Evolutionary conservation across 2,888 invertebrate species (phyloP).

Genomic region (Melipona bicolor): DNA sequence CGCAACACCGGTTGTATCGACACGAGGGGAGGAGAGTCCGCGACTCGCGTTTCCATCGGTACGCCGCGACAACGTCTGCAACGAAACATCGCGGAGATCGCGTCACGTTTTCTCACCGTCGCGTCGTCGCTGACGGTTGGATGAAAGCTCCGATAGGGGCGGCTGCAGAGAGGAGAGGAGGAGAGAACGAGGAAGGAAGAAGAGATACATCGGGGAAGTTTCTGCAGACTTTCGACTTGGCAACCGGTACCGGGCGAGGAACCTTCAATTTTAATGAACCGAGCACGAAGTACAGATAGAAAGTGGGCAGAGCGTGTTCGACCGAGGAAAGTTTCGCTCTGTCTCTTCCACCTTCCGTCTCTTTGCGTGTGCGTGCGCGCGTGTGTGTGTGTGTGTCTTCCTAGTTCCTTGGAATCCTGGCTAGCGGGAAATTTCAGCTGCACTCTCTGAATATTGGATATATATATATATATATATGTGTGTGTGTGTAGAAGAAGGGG

Average conservation of each 20-base stretch:
- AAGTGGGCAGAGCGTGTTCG: conserved; percentile 26
- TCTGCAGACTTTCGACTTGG: conserved; percentile 70
- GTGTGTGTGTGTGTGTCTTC: background rate
- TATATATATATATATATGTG: background rate
- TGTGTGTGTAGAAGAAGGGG: conserved; percentile 15
- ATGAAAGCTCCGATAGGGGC: background rate
- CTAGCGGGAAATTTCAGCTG: conserved; percentile 54
- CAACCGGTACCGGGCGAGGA: conserved; percentile 61
- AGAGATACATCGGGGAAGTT: conserved; percentile 56
- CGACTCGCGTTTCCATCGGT: conserved; percentile 40
- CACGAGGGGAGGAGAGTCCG: background rate
- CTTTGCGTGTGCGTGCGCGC: no score
- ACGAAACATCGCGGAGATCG: conserved; percentile 49
- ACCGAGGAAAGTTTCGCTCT: conserved; percentile 46
- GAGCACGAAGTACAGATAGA: conserved; percentile 52
- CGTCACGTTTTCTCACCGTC: conserved; percentile 51
- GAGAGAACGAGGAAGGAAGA: conserved; percentile 8
- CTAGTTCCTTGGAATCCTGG: conserved; percentile 57
- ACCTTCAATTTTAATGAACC: conserved; percentile 74
- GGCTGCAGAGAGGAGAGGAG: background rate
- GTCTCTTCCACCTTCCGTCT: background rate
- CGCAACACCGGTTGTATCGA: background rate
- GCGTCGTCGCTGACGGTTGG: conserved; percentile 13
- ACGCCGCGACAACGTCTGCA: conserved; percentile 17
- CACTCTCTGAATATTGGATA: conserved; percentile 66